Conservation (phyloP, 53 echinoderm and acorn worm species). For the Apostichopus leukothele region DNA sequence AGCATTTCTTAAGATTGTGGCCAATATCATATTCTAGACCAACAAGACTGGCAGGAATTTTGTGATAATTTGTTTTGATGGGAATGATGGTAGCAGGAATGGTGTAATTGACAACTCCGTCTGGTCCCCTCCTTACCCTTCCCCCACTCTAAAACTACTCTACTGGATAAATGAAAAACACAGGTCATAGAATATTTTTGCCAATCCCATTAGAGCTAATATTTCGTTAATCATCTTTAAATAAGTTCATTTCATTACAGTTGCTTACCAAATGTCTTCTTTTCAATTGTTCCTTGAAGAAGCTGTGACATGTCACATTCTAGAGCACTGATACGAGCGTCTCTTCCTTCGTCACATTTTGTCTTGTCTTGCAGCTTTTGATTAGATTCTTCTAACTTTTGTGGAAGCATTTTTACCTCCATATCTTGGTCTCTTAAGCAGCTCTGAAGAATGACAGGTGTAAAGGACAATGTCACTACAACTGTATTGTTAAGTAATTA, state of each 20-base stretch:
- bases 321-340: background rate
- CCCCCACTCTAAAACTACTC: background rate
- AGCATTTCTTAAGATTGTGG: background rate
- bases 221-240: background rate
- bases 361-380: background rate
- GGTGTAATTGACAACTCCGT: background rate
- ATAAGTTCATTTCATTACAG: background rate
- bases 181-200: background rate
- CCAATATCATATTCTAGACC: background rate
- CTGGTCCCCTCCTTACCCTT: no score
- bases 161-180: background rate
- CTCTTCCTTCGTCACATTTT: background rate
- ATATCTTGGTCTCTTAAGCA: background rate
- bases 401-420: background rate
- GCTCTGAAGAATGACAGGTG: background rate
- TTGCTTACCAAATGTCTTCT: background rate
- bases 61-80: no score
- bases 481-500: no score
- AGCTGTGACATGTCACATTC: background rate
- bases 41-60: background rate
- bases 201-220: background rate
- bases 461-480: no score
- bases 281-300: background rate
- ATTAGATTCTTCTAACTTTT: background rate
- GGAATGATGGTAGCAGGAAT: background rate